phyloP scores from a whole-genome alignment of 1,140 invertebrate genomes.

The Oreohelix idahoensis region DNA sequence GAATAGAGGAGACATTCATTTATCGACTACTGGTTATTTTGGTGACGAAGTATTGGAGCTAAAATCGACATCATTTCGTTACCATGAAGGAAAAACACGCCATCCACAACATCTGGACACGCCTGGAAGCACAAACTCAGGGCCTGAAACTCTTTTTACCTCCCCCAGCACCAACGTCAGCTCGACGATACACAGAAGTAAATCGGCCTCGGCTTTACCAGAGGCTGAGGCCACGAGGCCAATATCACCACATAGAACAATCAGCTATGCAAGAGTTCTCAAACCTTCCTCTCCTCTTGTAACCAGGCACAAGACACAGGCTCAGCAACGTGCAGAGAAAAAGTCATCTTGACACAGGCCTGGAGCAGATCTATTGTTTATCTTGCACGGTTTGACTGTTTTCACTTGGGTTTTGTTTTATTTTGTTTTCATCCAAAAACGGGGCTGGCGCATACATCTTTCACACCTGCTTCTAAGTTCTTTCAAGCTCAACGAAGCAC shows the following conservation, averaged over 20 bases:
- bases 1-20: background rate
- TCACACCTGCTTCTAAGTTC: too few species aligned
- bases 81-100: background rate
- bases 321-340: background rate
- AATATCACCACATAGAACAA: background rate
- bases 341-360: background rate
- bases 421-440: too few species aligned
- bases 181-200: conserved; percentile 26
- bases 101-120: background rate
- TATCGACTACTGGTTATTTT: background rate
- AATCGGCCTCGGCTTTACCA: conserved; percentile 7
- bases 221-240: background rate
- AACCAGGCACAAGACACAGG: background rate
- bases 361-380: too few species aligned
- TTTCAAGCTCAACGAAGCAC: too few species aligned
- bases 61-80: background rate
- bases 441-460: too few species aligned
- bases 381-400: too few species aligned
- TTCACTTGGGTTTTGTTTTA: too few species aligned
- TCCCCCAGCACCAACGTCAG: background rate
- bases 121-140: conserved; percentile 29
- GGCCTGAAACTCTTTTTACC: conserved; percentile 12
- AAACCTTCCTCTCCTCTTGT: conserved; percentile 2
- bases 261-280: conserved; percentile 17
- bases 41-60: background rate